phyloP scores from a whole-genome alignment of 2,888 invertebrate species.

The Steromphala cineraria region DNA sequence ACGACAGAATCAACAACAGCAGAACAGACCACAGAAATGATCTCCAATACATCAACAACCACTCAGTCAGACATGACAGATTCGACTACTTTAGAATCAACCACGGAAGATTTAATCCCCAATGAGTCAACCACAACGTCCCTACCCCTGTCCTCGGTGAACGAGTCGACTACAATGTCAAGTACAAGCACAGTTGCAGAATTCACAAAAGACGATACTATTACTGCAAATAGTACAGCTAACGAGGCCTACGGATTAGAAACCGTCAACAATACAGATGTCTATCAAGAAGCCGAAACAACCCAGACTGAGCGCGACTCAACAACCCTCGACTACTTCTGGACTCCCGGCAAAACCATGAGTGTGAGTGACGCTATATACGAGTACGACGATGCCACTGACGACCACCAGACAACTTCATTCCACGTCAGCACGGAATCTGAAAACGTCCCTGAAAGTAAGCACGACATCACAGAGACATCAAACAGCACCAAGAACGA shows the following conservation, averaged over 20 bases:
- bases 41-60: too few relatives aligned
- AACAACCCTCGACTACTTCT: background rate
- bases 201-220: background rate
- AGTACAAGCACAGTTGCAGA: background rate
- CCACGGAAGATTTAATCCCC: too few relatives aligned
- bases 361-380: background rate
- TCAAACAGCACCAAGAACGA: background rate
- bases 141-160: too few relatives aligned
- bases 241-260: background rate
- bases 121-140: too few relatives aligned
- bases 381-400: background rate
- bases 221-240: background rate
- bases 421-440: background rate
- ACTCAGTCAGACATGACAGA: too few relatives aligned
- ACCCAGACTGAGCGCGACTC: background rate
- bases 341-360: background rate
- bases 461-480: background rate
- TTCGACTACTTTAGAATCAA: too few relatives aligned
- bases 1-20: too few relatives aligned
- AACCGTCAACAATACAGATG: background rate
- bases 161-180: background rate
- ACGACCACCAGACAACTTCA: background rate
- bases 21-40: too few relatives aligned
- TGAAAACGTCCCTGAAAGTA: background rate
- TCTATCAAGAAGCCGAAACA: background rate